These are phyloP conservation scores for Lonchura striata DNA, from an alignment of 2,113 vertebrate species.

Conservation along the genomic window DNA sequence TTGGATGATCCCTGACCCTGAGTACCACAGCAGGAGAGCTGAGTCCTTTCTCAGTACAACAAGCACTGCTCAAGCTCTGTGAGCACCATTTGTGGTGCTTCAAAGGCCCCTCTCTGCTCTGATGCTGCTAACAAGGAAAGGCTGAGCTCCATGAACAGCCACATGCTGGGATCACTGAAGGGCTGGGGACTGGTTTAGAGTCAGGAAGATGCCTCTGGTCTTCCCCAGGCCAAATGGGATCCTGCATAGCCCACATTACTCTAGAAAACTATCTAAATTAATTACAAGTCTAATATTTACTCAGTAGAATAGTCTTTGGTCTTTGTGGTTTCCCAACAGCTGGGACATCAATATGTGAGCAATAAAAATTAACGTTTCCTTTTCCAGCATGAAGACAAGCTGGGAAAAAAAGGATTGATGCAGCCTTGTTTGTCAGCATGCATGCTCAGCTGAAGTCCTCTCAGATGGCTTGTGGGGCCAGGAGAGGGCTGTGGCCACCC, in stretches of 20 bases:
- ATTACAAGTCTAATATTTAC: not conserved
- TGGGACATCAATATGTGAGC: not conserved
- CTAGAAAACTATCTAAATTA: not conserved
- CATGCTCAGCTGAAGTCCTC: not conserved
- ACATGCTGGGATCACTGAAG: not conserved
- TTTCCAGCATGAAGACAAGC: not conserved
- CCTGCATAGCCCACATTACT: not conserved
- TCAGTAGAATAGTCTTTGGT: not conserved
- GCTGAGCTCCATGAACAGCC: not conserved
- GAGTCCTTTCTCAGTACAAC: not conserved
- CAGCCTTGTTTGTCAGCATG: not conserved
- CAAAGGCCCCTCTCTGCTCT: not conserved
- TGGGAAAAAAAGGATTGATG: not conserved
- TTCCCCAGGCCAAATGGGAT: not conserved
- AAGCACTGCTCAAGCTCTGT: not conserved
- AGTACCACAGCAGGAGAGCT: not conserved
- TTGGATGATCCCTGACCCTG: not conserved
- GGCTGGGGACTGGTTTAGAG: not conserved
- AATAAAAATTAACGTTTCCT: not conserved
- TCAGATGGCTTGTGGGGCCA: not conserved
- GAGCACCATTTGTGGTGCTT: not conserved
- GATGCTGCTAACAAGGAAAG: not conserved
- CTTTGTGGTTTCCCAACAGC: not conserved
- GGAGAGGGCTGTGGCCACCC: not conserved
- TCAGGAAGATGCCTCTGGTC: not conserved